Evolutionary conservation across 2,797 vertebrate species (phyloP), one percentile per base, ranked within the genome.

Genomic region (Pterois miles): DNA sequence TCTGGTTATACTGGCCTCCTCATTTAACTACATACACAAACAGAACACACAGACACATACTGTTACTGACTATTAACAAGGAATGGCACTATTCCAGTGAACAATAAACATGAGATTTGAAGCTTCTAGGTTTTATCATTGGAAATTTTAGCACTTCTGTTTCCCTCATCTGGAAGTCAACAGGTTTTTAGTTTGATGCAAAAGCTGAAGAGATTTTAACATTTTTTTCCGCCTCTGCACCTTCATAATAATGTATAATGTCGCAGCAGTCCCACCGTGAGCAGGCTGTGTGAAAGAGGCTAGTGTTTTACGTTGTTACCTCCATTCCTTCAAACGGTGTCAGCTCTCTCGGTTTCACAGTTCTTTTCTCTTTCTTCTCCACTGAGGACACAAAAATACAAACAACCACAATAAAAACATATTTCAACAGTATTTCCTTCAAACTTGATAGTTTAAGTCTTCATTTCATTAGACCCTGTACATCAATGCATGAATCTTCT

Each of bases 311-410:
- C 8, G 8, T 9, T 20, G 46, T n/a, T n/a, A 99, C 98, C 96
- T 99, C 98, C 91, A 97, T 97, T 83, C 98, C 98, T 94, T 99
- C 98, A 95, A 99, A 99, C 0, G 97, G 96, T 50, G 97, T 96
- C 74, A 98, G 95, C 85, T 98, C 98, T 94, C 96, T 97, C 46
- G 96, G 97, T 82, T 97, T 98, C 74, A 90, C 95, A 13, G 91
- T 82, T 90, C 95, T 96, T 80, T 94, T 95, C 89, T 98, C 97
- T 84, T 96, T 97, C 88, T 96, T 97, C 91, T 98, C 98, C 72
- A 65, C 90, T 98, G 69, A 40, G 12, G 48, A 86, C 71, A 82
- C 58, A 82, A 71, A 80, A 74, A 66, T 5, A 88, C 8, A 77
- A 4, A 54, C 18, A 70, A 1, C 4, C 27, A 48, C 33, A 31